Percentiles rank a stretch among this genome's conserved stretches.
Evolutionary conservation across 2,113 vertebrate genomes (phyloP).

Genomic region (Egretta garzetta): DNA sequence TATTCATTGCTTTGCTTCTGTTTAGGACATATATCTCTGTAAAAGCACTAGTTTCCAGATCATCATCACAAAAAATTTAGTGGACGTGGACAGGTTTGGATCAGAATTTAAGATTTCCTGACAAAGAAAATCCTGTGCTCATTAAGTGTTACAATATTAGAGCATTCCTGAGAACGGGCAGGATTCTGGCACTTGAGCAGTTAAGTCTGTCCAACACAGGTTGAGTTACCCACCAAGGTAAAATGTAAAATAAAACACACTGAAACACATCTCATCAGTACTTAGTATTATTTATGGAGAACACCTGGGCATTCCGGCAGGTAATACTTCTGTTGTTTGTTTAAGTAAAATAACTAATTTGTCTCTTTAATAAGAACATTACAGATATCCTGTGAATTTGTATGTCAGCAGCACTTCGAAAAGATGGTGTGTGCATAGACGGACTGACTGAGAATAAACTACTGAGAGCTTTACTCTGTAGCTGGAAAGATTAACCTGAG

Average conservation of each 20-base stretch:
- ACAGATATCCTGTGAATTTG: constrained; percentile 61
- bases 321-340: constrained; percentile 59
- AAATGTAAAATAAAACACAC: constrained; percentile 9
- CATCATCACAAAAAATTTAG: background rate
- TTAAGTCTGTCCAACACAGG: background rate
- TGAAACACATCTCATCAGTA: constrained; percentile 7
- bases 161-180: background rate
- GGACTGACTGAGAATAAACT: constrained; percentile 51
- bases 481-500: constrained; percentile 56
- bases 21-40: background rate
- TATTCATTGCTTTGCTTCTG: background rate
- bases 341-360: constrained; percentile 72
- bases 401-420: constrained; percentile 53
- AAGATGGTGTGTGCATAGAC: constrained; percentile 18
- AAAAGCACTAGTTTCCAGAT: background rate
- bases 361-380: constrained; percentile 72
- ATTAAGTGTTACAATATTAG: accelerated
- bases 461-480: constrained; percentile 35
- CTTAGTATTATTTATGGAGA: constrained; percentile 53
- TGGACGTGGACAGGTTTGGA: background rate
- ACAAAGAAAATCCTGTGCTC: background rate
- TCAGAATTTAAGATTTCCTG: background rate
- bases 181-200: background rate
- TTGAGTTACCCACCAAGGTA: background rate
- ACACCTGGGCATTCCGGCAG: background rate